These are phyloP conservation scores for Heliothis subflexa DNA, from an alignment of 1,140 invertebrate species.

Conservation along the genomic window DNA sequence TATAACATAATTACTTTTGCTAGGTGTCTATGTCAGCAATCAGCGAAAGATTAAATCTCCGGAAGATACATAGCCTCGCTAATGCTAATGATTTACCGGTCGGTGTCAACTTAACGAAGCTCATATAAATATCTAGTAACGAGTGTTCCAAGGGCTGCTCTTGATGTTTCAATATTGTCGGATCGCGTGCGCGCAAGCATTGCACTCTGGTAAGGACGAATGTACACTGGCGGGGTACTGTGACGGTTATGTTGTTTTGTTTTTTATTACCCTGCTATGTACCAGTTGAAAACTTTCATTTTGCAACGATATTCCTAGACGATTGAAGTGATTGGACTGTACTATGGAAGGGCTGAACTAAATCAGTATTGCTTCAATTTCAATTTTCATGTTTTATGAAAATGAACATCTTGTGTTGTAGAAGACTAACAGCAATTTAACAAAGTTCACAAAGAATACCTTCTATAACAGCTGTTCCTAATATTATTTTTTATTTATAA, in stretches of 20 bases:
- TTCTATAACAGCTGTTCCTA: too few species aligned
- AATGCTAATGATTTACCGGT: conserved; percentile 13
- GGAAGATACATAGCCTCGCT: background rate
- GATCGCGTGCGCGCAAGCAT: conserved; percentile 68
- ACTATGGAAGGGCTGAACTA: background rate
- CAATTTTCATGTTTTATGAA: background rate
- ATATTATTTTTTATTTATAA: too few species aligned
- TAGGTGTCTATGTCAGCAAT: background rate
- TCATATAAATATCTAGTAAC: conserved; percentile 41
- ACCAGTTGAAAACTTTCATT: background rate
- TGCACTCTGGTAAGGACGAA: conserved; percentile 45
- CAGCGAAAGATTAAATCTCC: background rate
- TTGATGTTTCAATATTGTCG: conserved; percentile 58
- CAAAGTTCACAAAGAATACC: too few species aligned
- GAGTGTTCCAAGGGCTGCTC: conserved; percentile 63
- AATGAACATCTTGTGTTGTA: too few species aligned
- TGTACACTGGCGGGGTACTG: conserved; percentile 12
- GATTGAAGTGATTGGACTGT: background rate
- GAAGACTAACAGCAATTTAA: too few species aligned
- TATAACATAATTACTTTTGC: background rate
- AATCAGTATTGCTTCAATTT: background rate
- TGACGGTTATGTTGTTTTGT: too few species aligned
- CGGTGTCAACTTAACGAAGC: background rate
- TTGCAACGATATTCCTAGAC: background rate
- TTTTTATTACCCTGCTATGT: background rate